Evolutionary conservation across 2,113 vertebrate species (phyloP).

Genomic region (Sylvilagus bachmani): DNA sequence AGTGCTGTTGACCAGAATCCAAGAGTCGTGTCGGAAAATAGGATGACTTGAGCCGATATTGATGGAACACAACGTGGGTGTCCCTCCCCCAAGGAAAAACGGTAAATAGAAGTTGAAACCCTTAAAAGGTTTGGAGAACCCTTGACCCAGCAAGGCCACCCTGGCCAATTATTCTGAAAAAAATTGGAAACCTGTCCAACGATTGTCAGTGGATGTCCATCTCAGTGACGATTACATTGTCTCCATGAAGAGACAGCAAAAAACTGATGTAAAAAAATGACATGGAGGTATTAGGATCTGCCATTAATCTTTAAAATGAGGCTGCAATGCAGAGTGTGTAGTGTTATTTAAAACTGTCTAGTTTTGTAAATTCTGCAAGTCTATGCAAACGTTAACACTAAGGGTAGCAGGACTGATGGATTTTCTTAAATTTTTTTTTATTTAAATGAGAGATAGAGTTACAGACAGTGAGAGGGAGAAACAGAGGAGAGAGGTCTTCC

Average conservation of each 20-base stretch:
- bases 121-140: background rate
- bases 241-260: background rate
- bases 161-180: background rate
- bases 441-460: no score
- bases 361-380: background rate
- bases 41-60: accelerated
- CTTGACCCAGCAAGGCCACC: background rate
- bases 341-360: background rate
- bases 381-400: background rate
- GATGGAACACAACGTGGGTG: accelerated
- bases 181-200: background rate
- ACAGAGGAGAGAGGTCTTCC: no score
- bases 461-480: no score
- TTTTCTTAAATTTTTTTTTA: no score
- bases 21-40: background rate
- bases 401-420: background rate
- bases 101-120: no score
- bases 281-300: background rate
- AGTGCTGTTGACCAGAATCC: background rate
- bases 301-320: background rate
- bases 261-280: background rate
- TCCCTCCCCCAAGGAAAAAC: background rate
- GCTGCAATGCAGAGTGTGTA: background rate
- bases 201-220: background rate
- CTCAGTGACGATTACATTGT: background rate